Evolutionary conservation across 1,140 invertebrate species (phyloP).

Genomic region (Microplitis mediator): DNA sequence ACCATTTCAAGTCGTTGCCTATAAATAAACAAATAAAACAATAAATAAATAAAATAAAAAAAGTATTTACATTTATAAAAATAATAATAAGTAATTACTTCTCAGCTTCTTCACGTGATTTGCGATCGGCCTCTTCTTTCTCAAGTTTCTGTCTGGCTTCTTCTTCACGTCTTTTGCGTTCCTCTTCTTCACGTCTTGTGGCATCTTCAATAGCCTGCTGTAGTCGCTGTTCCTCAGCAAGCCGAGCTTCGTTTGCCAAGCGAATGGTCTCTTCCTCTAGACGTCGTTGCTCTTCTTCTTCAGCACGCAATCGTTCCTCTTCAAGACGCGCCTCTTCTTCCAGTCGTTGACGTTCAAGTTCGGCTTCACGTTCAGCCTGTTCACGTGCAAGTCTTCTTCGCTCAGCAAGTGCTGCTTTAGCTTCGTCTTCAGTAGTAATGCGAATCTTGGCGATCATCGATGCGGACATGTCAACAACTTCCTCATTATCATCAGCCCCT

Average conservation of each 20-base stretch:
- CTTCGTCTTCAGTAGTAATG: constrained; percentile 87
- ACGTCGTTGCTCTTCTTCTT: constrained; percentile 80
- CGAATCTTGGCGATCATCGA: constrained; percentile 75
- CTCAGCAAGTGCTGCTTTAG: constrained; percentile 87
- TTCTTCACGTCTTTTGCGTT: constrained; percentile 68
- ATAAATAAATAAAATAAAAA: background rate
- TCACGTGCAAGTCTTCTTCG: constrained; percentile 80
- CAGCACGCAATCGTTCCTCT: constrained; percentile 74
- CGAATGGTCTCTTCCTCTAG: constrained; percentile 78
- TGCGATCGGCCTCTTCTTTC: constrained; percentile 78
- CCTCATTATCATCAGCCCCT: constrained; percentile 46
- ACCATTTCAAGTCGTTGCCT: constrained; percentile 76
- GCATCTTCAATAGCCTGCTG: constrained; percentile 73
- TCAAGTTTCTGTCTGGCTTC: constrained; percentile 73
- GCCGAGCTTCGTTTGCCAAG: constrained; percentile 72
- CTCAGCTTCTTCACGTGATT: constrained; percentile 79
- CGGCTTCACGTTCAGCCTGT: constrained; percentile 84
- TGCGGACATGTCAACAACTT: constrained; percentile 62
- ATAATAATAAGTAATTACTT: constrained; percentile 45
- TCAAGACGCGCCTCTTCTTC: constrained; percentile 77
- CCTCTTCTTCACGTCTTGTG: constrained; percentile 70
- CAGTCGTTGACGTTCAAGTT: constrained; percentile 76
- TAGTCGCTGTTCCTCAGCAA: constrained; percentile 76
- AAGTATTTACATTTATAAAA: constrained; percentile 10
- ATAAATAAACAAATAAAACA: constrained; percentile 29